Conservation (phyloP, 2,113 vertebrate species). For the Nibea coibor region DNA sequence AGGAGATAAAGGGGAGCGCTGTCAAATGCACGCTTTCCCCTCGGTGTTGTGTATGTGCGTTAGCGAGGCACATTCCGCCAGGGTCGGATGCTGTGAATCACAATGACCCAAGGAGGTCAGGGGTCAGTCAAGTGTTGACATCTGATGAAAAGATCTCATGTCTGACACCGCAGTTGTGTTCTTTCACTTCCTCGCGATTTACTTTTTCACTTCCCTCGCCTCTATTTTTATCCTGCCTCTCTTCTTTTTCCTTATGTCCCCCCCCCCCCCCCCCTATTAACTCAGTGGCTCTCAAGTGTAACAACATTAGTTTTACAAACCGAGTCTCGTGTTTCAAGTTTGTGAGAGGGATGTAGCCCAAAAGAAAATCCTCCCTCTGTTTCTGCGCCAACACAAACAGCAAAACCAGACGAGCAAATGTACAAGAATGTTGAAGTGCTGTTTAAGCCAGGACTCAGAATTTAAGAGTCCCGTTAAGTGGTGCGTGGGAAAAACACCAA, state of each 20-base stretch:
- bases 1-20: slow-evolving; percentile 29
- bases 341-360: slow-evolving; percentile 49
- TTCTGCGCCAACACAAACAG: slow-evolving; percentile 69
- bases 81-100: slow-evolving; percentile 42
- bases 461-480: slow-evolving; percentile 60
- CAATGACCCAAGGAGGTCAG: slow-evolving; percentile 60
- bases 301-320: slow-evolving; percentile 59
- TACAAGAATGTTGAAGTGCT: slow-evolving; percentile 58
- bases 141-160: slow-evolving; percentile 49
- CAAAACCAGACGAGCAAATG: slow-evolving; percentile 51
- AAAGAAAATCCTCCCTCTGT: slow-evolving; percentile 43
- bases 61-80: slow-evolving; percentile 53
- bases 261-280: background rate
- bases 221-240: slow-evolving; percentile 14
- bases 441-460: slow-evolving; percentile 53
- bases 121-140: slow-evolving; percentile 61
- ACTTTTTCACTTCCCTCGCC: slow-evolving; percentile 21
- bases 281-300: slow-evolving; percentile 33
- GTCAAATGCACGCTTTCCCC: slow-evolving; percentile 25
- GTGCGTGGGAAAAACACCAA: slow-evolving; percentile 70
- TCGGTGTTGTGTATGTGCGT: slow-evolving; percentile 9
- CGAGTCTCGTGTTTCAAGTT: slow-evolving; percentile 45
- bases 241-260: background rate
- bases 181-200: slow-evolving; percentile 31
- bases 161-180: background rate